Evolutionary conservation across 2,797 vertebrate species (phyloP).

Genomic region (Gephyroberyx darwinii): DNA sequence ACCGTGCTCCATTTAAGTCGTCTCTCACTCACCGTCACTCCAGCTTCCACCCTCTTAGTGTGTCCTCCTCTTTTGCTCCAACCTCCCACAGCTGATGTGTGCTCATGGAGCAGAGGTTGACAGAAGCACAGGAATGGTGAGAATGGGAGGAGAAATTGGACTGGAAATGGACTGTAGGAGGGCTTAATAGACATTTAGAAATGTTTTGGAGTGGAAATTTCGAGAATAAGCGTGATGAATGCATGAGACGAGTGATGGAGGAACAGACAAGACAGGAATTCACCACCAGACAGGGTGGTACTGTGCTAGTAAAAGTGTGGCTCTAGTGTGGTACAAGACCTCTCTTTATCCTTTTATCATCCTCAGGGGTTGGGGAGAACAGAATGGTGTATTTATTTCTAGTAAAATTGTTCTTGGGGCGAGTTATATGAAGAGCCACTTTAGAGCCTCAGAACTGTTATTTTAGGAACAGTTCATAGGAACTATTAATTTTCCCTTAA

Average conservation of each 20-base stretch:
- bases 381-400: constrained; percentile 61
- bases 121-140: neutral
- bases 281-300: constrained; percentile 48
- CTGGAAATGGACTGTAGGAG: neutral
- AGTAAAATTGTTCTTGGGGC: constrained; percentile 15
- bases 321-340: constrained; percentile 39
- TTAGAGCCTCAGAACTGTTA: constrained; percentile 25
- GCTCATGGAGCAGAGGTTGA: constrained; percentile 27
- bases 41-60: constrained; percentile 34
- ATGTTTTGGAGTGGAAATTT: constrained; percentile 24
- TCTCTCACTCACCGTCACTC: constrained; percentile 31
- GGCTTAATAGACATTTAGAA: neutral
- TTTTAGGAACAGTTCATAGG: constrained; percentile 44
- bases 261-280: constrained; percentile 53
- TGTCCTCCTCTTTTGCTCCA: constrained; percentile 15
- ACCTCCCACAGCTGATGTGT: constrained; percentile 11
- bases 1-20: constrained; percentile 43
- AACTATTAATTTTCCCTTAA: constrained; percentile 24
- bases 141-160: neutral
- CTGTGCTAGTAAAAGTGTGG: constrained; percentile 39
- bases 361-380: constrained; percentile 36
- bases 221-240: neutral
- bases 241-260: constrained; percentile 34
- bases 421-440: neutral
- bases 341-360: constrained; percentile 45